Evolutionary conservation across 1,140 invertebrate genomes (phyloP), one percentile per base, ranked within the genome.

Genomic region (Macrobrachium rosenbergii): DNA sequence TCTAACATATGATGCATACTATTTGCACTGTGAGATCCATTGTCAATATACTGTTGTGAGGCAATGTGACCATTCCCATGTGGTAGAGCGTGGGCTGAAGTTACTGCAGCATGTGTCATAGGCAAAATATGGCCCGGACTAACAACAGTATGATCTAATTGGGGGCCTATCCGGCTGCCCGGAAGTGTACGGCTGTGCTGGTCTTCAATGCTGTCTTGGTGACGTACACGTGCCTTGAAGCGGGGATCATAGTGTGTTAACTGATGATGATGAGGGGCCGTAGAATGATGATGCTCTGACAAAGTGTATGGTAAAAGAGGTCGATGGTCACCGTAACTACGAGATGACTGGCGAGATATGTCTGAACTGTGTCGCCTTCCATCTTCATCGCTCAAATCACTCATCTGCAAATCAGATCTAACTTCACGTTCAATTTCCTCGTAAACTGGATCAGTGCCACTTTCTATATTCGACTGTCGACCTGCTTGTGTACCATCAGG

Each of bases 261-360:
- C 80, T 84, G 88, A 64, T 90, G 83, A 84, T 89, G 82, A 87
- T 90, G 84, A 58, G 87, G 63, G 69, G 43, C 76, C 81, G 82
- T 52, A 52, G 52, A 52, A 52, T 52, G 59, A 76, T 88, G 88
- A 21, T 79, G 84, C 52, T 89, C 88, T 8, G 89, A 78, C 21
- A 88, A 52, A 93, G 92, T 91, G 69, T 95, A 95, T 0, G 95
- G 94, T 82, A 96, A 95, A 58, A 96, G 92, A 2, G 96, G 96
- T 19, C 95, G 93, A 90, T 96, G 95, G 91, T 96, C 96, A 2
- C 95, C 95, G 91, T 96, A 96, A 82, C 95, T 96, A 88, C 95
- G 94, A 0, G 95, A 95, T 0, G 95, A 96, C 91, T 95, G 95
- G 89, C 95, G 92, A 89, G 94, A 95, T 92, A 95, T 95, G 90